phyloP scores from a whole-genome alignment of 2,888 invertebrate species.

The Coenonympha glycerion region DNA sequence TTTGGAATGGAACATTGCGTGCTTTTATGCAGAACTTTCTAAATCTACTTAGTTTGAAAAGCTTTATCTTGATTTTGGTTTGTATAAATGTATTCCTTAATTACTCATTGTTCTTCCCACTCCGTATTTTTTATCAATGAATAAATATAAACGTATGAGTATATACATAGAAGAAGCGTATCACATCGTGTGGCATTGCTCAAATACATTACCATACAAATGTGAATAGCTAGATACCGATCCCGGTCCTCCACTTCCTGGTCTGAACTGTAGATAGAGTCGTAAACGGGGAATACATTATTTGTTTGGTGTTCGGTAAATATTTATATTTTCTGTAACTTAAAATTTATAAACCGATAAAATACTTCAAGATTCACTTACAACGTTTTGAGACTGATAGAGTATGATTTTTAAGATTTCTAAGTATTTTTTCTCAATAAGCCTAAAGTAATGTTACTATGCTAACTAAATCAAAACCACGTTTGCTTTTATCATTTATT shows the following conservation, averaged over 20 bases:
- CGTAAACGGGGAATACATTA: neutral
- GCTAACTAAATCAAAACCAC: too few relatives aligned
- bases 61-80: too few relatives aligned
- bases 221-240: constrained; percentile 10
- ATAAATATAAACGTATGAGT: neutral
- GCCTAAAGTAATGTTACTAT: too few relatives aligned
- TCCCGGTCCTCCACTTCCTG: neutral
- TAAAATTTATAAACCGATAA: neutral
- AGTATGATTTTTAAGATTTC: neutral
- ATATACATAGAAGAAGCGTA: neutral
- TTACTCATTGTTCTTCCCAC: neutral
- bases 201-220: constrained; percentile 17
- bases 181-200: constrained; percentile 1
- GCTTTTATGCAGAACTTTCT: too few relatives aligned
- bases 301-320: neutral
- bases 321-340: neutral
- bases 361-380: too few relatives aligned
- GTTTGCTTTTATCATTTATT: too few relatives aligned
- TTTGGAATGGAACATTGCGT: too few relatives aligned
- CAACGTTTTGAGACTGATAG: too few relatives aligned
- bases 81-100: neutral
- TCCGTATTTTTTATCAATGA: neutral
- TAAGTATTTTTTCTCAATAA: too few relatives aligned
- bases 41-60: too few relatives aligned
- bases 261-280: neutral